Percentiles rank a stretch among this genome's conserved stretches.
Conservation (phyloP, 2,888 invertebrate genomes). For the Ditula angustiorana region DNA sequence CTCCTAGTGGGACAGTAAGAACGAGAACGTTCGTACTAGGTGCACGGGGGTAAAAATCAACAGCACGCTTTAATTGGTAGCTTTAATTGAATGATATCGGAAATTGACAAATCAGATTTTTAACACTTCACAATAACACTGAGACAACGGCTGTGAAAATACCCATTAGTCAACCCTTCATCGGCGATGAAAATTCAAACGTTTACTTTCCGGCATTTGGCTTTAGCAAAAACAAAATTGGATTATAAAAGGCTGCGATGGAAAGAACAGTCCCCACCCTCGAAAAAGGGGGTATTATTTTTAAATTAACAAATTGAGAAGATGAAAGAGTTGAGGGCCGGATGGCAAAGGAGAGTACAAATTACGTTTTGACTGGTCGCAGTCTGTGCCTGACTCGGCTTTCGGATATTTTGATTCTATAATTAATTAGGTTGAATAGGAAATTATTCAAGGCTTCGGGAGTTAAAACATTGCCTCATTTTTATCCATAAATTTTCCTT, state of each 20-base stretch:
- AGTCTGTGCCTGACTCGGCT: conserved; percentile 18
- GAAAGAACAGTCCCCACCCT: conserved; percentile 37
- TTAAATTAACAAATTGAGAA: conserved; percentile 42
- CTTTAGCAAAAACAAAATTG: conserved; percentile 40
- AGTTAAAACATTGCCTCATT: background rate
- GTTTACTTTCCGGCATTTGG: conserved; percentile 33
- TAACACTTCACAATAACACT: background rate
- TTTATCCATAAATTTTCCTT: background rate
- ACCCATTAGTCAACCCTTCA: conserved; percentile 44
- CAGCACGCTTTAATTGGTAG: background rate
- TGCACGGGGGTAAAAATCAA: no score
- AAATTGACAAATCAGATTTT: background rate
- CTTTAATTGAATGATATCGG: background rate
- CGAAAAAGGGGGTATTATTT: conserved; percentile 38
- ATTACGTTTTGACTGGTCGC: conserved; percentile 29
- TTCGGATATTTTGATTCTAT: conserved; percentile 21
- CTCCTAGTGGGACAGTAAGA: no score
- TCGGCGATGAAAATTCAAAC: conserved; percentile 34
- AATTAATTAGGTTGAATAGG: conserved; percentile 8
- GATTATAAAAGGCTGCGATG: conserved; percentile 39
- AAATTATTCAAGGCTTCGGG: background rate
- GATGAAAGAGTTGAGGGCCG: conserved; percentile 39
- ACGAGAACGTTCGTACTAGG: no score
- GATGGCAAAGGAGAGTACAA: conserved; percentile 25
- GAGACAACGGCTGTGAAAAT: conserved; percentile 15